Conservation (phyloP, 2,113 vertebrate genomes). For the Isichthys henryi region DNA sequence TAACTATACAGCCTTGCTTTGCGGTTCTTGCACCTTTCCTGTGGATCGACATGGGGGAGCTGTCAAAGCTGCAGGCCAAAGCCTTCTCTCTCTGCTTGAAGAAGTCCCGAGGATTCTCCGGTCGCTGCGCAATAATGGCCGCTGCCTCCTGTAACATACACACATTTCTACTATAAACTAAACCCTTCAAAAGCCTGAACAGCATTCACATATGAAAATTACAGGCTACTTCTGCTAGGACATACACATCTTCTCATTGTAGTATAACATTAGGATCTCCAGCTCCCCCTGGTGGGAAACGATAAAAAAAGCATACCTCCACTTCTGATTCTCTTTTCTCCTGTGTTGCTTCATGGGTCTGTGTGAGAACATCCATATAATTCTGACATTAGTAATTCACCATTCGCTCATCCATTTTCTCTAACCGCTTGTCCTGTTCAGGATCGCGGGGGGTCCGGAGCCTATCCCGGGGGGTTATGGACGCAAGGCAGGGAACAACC, state of each 20-base stretch:
- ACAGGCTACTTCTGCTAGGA: not conserved
- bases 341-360: slow-evolving; percentile 60
- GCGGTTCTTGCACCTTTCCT: slow-evolving; percentile 68
- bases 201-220: not conserved
- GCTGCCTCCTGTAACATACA: slow-evolving; percentile 76
- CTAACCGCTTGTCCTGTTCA: not conserved
- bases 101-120: slow-evolving; percentile 88
- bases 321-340: slow-evolving; percentile 69
- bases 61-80: slow-evolving; percentile 70
- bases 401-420: not conserved
- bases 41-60: slow-evolving; percentile 68
- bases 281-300: not conserved
- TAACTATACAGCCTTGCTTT: not conserved
- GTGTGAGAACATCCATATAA: not conserved
- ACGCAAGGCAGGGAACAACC: not conserved
- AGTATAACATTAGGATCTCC: not conserved
- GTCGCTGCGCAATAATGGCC: slow-evolving; percentile 89
- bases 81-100: slow-evolving; percentile 89
- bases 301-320: slow-evolving; percentile 53
- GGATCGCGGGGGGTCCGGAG: not conserved
- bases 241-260: not conserved
- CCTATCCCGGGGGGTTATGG: not conserved
- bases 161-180: not conserved
- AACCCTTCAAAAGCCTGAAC: not conserved
- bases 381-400: not conserved